phyloP scores from a whole-genome alignment of 2,888 invertebrate genomes.

The Strigamia crassipes region DNA sequence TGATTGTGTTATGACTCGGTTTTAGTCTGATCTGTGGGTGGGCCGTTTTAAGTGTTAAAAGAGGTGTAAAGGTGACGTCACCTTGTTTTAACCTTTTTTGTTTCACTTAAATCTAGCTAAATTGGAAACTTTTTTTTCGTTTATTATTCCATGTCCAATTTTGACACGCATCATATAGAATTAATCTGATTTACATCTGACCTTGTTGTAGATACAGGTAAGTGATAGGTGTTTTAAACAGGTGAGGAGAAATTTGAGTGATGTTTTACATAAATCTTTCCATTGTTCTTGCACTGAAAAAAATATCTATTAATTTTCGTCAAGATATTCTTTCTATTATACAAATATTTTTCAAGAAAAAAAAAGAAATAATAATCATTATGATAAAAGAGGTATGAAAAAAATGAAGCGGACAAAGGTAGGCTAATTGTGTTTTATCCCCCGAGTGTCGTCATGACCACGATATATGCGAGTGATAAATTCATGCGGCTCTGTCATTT shows the following conservation, averaged over 20 bases:
- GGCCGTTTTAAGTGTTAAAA: constrained; percentile 8
- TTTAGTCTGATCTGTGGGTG: constrained; percentile 10
- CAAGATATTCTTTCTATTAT: neutral
- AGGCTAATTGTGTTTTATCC: constrained; percentile 27
- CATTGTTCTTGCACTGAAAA: neutral
- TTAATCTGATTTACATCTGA: constrained; percentile 37
- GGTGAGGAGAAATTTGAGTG: constrained; percentile 17
- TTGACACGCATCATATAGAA: constrained; percentile 5
- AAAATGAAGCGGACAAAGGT: neutral
- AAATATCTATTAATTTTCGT: constrained; percentile 25
- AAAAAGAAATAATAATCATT: neutral
- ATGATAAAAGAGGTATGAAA: neutral
- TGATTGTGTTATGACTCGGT: constrained; percentile 4
- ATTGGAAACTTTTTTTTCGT: neutral
- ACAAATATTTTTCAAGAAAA: neutral
- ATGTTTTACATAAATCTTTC: constrained; percentile 31
- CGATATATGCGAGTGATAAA: constrained; percentile 34
- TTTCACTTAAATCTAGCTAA: neutral
- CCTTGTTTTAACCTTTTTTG: neutral
- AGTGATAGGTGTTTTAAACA: constrained; percentile 10
- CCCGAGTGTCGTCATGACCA: constrained; percentile 20
- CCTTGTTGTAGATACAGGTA: constrained; percentile 37
- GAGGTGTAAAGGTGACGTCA: neutral
- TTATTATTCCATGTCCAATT: constrained; percentile 25
- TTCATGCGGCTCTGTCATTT: neutral